These are phyloP conservation scores for Etheostoma perlongum DNA, from an alignment of 2,797 vertebrate species.

Conservation along the genomic window DNA sequence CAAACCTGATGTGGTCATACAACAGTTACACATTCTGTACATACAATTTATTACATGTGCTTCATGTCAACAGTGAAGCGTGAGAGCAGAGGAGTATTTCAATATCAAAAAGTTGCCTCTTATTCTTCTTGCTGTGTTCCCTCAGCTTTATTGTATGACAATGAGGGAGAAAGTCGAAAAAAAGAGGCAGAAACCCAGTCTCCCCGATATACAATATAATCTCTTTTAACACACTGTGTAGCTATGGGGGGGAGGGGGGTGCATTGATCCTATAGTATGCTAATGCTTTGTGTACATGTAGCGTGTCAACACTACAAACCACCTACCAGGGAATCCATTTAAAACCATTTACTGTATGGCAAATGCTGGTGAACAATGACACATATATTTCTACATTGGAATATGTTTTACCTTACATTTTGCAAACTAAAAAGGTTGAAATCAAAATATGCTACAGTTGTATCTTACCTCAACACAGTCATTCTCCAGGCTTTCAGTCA, in stretches of 20 bases:
- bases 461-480: slow-evolving; percentile 27
- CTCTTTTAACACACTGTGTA: slow-evolving; percentile 44
- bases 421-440: slow-evolving; percentile 33
- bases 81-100: slow-evolving; percentile 46
- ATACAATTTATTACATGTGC: slow-evolving; percentile 72
- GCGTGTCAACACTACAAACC: slow-evolving; percentile 24
- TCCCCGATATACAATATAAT: slow-evolving; percentile 52
- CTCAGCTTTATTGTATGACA: slow-evolving; percentile 5
- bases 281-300: slow-evolving; percentile 27
- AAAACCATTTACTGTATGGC: background rate
- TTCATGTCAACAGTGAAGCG: slow-evolving; percentile 66
- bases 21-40: slow-evolving; percentile 63
- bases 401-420: background rate
- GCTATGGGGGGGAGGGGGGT: slow-evolving; percentile 45
- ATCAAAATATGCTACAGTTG: slow-evolving; percentile 7
- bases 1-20: slow-evolving; percentile 53
- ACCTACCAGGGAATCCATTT: slow-evolving; percentile 10
- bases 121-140: slow-evolving; percentile 14
- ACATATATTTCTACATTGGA: slow-evolving; percentile 16
- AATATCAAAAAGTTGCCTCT: slow-evolving; percentile 27
- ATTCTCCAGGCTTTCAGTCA: slow-evolving; percentile 26
- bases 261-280: slow-evolving; percentile 21
- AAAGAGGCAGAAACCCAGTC: slow-evolving; percentile 23
- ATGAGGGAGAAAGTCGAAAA: background rate
- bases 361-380: slow-evolving; percentile 48